Conservation (phyloP, 1,140 invertebrate species). For the Camponotus pennsylvanicus region DNA sequence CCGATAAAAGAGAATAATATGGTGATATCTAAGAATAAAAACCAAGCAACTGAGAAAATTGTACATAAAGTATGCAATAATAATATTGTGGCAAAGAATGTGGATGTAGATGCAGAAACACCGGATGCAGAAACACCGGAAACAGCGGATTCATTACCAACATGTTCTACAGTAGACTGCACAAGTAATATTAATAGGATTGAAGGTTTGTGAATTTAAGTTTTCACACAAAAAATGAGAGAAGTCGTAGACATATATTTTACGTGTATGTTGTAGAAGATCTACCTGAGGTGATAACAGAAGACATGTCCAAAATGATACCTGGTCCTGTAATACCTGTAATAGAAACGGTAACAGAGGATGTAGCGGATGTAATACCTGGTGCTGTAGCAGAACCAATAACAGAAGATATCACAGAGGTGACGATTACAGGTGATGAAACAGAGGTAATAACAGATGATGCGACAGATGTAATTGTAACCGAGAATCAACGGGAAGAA, state of each 20-base stretch:
- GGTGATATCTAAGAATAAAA: neutral
- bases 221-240: constrained; percentile 3
- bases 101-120: neutral
- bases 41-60: neutral
- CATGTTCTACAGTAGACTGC: neutral
- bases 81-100: neutral
- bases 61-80: neutral
- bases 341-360: neutral
- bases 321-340: neutral
- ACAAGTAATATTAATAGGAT: neutral
- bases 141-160: neutral
- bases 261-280: constrained; percentile 65
- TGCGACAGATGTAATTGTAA: neutral
- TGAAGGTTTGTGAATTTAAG: constrained; percentile 58
- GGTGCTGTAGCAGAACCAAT: neutral
- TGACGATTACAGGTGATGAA: neutral
- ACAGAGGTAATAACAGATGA: neutral
- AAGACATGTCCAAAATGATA: constrained; percentile 17
- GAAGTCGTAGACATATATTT: constrained; percentile 56
- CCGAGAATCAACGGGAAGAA: neutral
- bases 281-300: constrained; percentile 7
- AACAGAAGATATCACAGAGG: neutral
- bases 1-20: neutral
- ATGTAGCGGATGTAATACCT: neutral
- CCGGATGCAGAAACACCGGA: neutral